Percentiles rank a stretch among this genome's conserved stretches.
Conservation (phyloP, 2,888 invertebrate genomes). For the Megastigmus dorsalis region DNA sequence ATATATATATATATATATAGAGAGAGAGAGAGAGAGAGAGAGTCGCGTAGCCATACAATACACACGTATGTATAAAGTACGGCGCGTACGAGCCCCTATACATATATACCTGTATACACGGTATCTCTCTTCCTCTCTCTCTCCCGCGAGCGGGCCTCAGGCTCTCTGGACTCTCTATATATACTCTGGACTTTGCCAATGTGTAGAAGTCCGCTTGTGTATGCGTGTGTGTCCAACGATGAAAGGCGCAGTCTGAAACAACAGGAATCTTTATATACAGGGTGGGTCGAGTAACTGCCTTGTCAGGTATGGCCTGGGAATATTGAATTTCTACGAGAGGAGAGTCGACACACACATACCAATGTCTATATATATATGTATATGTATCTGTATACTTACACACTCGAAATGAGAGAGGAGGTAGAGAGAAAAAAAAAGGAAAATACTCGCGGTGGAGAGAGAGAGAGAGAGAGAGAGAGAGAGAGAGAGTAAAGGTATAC, state of each 20-base stretch:
- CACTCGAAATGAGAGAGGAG: too few species aligned
- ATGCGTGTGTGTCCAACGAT: neutral
- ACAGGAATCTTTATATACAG: slow-evolving; percentile 18
- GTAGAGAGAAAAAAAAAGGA: neutral
- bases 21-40: too few species aligned
- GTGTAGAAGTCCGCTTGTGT: neutral
- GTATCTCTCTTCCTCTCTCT: too few species aligned
- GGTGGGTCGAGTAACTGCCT: slow-evolving; percentile 19
- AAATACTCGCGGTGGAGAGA: too few species aligned
- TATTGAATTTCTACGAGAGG: slow-evolving; percentile 32
- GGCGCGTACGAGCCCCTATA: neutral
- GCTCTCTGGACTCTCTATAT: too few species aligned
- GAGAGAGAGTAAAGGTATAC: neutral
- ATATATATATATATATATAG: neutral
- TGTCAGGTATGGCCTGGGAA: slow-evolving; percentile 24
- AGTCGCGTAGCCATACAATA: too few species aligned
- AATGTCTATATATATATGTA: too few species aligned
- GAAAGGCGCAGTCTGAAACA: slow-evolving; percentile 32
- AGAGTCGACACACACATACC: neutral
- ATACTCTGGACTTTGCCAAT: too few species aligned
- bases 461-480: neutral
- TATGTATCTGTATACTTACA: too few species aligned
- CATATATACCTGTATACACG: neutral
- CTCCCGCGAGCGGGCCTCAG: too few species aligned
- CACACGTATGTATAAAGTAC: too few species aligned